Base-by-base conservation (phyloP, 2,113 vertebrate genomes). In the Myrmecophaga tridactyla region DNA sequence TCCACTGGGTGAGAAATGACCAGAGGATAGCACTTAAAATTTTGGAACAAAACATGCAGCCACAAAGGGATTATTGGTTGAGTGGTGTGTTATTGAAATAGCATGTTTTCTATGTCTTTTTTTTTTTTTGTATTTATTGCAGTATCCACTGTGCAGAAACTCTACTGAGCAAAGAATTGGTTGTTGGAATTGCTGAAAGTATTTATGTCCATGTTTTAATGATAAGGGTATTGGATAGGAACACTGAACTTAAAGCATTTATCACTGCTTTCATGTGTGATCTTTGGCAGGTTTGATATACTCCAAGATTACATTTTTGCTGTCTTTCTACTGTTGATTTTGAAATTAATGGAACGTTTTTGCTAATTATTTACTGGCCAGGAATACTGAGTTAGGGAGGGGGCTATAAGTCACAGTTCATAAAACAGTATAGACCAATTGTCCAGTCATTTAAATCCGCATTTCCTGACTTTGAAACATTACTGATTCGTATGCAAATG, bases 41-140 rank as follows among this genome's bases (percentile, higher is more conserved):
- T 78, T n/a, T 83, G 29, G 7, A 86, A 60, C 25, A 29, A 20
- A 51, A 6, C 29, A n/a, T 48, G 34, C 34, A 76, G 51, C 18
- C 58, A 25, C 14, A 41, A 43, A 87, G 21, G 51, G 23, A 51
- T 17, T 83, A 41, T 46, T 53, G 69, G 82, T 60, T 62, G 76
- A 76, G n/a, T 73, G 34, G 29, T 86, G 56, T 89, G 48, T 21
- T 88, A 86, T 43, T 77, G 73, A 89, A 93, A 93, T 48, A 70
- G 81, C 46, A 34, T 75, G 58, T 77, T 76, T 94, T 73, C 41
- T 67, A 53, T 77, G 29, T 70, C 25, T 93, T 96, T 91, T 91
- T n/a, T 91, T n/a, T 12, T 51, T 51, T 51, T 51, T 12, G 34
- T 77, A 72, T 76, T 70, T 93, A 80, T 46, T 69, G 46, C 48